Evolutionary conservation across 2,888 invertebrate species (phyloP), one percentile per base, ranked within the genome.

Genomic region (Aproaerema taeniolella): DNA sequence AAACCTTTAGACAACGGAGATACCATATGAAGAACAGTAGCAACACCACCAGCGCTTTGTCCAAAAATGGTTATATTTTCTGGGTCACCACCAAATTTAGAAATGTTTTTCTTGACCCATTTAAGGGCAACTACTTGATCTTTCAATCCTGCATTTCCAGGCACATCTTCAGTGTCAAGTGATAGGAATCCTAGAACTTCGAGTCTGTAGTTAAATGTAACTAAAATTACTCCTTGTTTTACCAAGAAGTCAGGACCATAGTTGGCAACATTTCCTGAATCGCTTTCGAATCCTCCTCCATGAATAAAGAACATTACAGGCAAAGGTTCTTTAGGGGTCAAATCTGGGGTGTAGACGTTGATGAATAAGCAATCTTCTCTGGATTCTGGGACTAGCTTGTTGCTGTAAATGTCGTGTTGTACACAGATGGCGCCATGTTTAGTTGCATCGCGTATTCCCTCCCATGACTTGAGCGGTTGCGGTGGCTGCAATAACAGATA

Each of bases 91-190:
- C 72, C 70, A 34, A 72, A 72, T 2, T 45, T 43, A 0, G 36
- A 14, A 10, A 72, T 67, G 31, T 71, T 71, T 9, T 53, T 49
- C 14, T 63, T 49, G 0, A 73, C 58, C 72, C 71, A 74, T 38
- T 49, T 60, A n/a, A 72, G 41, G 9, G 71, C 70, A 2, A 58
- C 53, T 0, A 64, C 62, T 55, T 69, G 70, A 26, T 74, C 73
- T 47, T 88, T 89, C 13, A 89, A 51, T 0, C 87, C 89, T 41
- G 88, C 88, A 55, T 91, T 91, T 2, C 91, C 90, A 0, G 89
- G 88, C 0, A 88, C 88, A 29, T 86, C 88, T 34, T 57, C 52
- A 10, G 87, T 87, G 9, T 69, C 70, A 1, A 88, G 73, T 16
- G 88, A 88, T 0, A 90, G 62, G 49, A 90, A 90, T 1, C 89